phyloP scores from a whole-genome alignment of 2,888 invertebrate genomes.

The Helobdella robusta region DNA sequence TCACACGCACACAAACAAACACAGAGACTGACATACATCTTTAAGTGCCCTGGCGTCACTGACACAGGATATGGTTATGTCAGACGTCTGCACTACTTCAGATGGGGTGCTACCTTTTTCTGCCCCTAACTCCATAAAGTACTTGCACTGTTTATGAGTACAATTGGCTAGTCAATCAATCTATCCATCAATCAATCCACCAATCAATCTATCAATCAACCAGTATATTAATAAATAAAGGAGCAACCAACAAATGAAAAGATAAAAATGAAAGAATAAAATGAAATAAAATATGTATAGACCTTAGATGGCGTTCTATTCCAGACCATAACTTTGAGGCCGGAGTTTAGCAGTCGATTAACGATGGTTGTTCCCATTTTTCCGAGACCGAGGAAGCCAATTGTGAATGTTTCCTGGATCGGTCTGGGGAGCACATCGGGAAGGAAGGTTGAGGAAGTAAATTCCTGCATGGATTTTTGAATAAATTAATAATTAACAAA shows the following conservation, averaged over 20 bases:
- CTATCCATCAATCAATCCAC: neutral
- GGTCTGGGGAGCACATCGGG: slow-evolving; percentile 26
- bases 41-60: slow-evolving; percentile 85
- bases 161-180: too few species aligned
- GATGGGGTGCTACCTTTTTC: slow-evolving; percentile 76
- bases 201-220: neutral
- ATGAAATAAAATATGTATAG: too few species aligned
- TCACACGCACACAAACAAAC: too few species aligned
- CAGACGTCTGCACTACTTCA: slow-evolving; percentile 79
- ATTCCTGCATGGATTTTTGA: slow-evolving; percentile 15
- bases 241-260: neutral
- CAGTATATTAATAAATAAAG: neutral
- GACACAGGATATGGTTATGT: slow-evolving; percentile 89
- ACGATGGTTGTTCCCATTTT: slow-evolving; percentile 91
- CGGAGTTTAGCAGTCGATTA: slow-evolving; percentile 83
- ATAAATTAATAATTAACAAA: neutral
- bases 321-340: slow-evolving; percentile 86
- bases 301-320: slow-evolving; percentile 84
- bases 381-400: slow-evolving; percentile 88
- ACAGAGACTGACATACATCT: slow-evolving; percentile 73
- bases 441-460: slow-evolving; percentile 23
- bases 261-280: neutral
- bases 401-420: slow-evolving; percentile 61
- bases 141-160: slow-evolving; percentile 60
- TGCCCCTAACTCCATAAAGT: slow-evolving; percentile 77